Evolutionary conservation across 2,888 invertebrate genomes (phyloP).

Genomic region (Coremacera marginata): DNA sequence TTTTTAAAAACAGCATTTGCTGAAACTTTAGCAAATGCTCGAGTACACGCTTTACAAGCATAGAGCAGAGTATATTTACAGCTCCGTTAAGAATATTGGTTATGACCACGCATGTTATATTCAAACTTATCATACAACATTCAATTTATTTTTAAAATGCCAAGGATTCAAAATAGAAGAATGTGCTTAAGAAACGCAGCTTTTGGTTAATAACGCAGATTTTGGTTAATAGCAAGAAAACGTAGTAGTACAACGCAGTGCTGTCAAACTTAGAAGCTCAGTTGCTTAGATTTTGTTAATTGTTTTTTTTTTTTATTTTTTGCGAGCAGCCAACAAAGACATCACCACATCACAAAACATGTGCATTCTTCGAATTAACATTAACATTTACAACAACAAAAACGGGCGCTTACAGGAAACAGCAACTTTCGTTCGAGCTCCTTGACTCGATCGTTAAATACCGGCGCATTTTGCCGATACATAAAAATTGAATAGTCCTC

Average conservation of each 20-base stretch:
- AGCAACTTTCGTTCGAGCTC: conserved; percentile 82
- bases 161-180: not conserved
- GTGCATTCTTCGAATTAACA: not conserved
- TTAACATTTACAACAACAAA: conserved; percentile 25
- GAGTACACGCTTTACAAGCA: too few species aligned
- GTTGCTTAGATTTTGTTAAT: conserved; percentile 8
- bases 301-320: conserved; percentile 11
- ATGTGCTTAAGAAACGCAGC: not conserved
- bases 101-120: too few species aligned
- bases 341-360: not conserved
- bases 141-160: too few species aligned
- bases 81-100: too few species aligned
- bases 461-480: conserved; percentile 86
- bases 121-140: too few species aligned
- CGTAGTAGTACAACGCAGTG: not conserved
- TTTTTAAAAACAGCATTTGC: too few species aligned
- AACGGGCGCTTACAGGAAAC: conserved; percentile 75
- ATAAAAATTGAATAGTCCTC: conserved; percentile 88
- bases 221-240: conserved; percentile 10
- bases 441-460: conserved; percentile 87
- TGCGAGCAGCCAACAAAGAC: conserved; percentile 34
- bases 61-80: too few species aligned
- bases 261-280: not conserved
- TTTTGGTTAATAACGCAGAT: conserved; percentile 30
- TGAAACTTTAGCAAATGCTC: too few species aligned